Base-by-base conservation (phyloP, 64 coral and sea anemone genomes). In the Catalaphyllia jardinei region DNA sequence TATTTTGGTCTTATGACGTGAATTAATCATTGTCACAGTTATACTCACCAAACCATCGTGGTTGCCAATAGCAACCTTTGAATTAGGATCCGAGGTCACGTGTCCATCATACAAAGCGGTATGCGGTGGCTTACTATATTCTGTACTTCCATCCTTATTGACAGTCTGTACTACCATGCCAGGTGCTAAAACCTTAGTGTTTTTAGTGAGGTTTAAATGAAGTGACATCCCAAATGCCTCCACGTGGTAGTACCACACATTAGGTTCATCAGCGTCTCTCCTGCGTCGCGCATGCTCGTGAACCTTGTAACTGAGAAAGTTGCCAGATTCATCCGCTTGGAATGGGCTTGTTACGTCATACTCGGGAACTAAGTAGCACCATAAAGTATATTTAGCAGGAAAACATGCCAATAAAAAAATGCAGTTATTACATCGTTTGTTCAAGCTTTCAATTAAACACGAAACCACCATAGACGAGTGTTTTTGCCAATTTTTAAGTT, bases 201-300 rank as follows among this genome's bases (percentile, higher is more conserved):
- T 25, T 87, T 77, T 86, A 12, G 74, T 87, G 1, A 92, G 83
- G 29, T 87, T 92, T 61, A 92, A 54, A 61, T 87, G 74, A 62
- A 92, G 63, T 29, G 84, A 87, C 46, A 92, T 38, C 22, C 90
- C 90, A 35, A 92, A 79, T n/a, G 90, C 90, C 42, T 87, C 59
- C 39, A 92, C 78, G 75, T 92, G 86, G 30, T 78, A 86, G 29
- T 78, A 87, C 74, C 76, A 80, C 0, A 42, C 61, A 49, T 87
- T 67, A 27, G 73, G 60, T 77, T 78, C 60, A 8, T 74, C 69
- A 61, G 74, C 61, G 60, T 65, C 76, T 20, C 90, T 75, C 63
- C 62, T 78, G 15, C 52, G 63, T 29, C 90, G 79, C 31, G 90
- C 71, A 42, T 75, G 90, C 27, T 87, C n/a, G 19, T 79, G 61